These are phyloP conservation scores for Chrysodeixis includens DNA, from an alignment of 2,888 invertebrate species.

Conservation along the genomic window DNA sequence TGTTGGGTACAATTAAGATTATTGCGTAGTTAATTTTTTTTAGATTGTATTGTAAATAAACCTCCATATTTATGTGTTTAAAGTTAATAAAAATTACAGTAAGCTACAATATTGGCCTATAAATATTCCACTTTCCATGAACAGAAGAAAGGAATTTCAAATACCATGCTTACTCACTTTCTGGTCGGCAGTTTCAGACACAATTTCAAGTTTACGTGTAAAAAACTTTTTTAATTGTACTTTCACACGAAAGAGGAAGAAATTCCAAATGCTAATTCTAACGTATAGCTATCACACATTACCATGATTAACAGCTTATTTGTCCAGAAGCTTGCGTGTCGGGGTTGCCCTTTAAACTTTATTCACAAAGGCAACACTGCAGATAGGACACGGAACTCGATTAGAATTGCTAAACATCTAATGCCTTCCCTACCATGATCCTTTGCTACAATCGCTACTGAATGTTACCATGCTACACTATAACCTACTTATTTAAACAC, in stretches of 20 bases:
- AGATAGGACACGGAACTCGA: conserved; percentile 63
- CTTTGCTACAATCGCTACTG: conserved; percentile 50
- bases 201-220: no score
- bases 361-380: conserved; percentile 63
- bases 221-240: neutral
- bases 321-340: conserved; percentile 69
- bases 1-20: neutral
- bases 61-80: no score
- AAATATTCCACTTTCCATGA: no score
- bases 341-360: conserved; percentile 65
- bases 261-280: conserved; percentile 38
- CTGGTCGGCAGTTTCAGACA: no score
- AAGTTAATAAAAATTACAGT: no score
- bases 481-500: conserved; percentile 36
- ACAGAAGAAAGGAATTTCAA: no score
- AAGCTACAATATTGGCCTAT: no score
- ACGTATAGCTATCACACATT: conserved; percentile 62
- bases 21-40: no score
- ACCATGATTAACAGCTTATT: conserved; percentile 69
- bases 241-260: conserved; percentile 7
- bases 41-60: no score
- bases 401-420: conserved; percentile 75
- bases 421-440: conserved; percentile 64
- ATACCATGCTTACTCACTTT: no score
- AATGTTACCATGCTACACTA: conserved; percentile 57